Conservation (phyloP, 2,888 invertebrate genomes). For the Himalopsyche japonica region DNA sequence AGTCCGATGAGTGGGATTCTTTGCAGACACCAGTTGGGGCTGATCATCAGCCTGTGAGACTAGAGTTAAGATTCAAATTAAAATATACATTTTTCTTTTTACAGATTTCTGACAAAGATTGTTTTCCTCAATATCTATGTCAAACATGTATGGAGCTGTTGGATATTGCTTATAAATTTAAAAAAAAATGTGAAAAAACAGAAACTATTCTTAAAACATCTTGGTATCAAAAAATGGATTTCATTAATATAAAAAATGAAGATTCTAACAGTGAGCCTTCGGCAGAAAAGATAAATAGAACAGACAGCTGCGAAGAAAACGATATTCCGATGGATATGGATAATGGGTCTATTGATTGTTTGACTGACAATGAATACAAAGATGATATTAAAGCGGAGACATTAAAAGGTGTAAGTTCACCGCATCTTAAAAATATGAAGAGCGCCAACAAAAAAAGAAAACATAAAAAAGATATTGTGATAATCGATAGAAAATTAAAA, state of each 20-base stretch:
- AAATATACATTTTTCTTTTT: constrained; percentile 36
- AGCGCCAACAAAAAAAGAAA: constrained; percentile 8
- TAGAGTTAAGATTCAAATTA: too few relatives aligned
- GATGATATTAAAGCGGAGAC: not conserved
- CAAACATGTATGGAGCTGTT: constrained; percentile 51
- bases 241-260: constrained; percentile 17
- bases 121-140: constrained; percentile 53
- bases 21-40: too few relatives aligned
- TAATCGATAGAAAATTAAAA: constrained; percentile 43
- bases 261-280: not conserved
- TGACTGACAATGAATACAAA: constrained; percentile 13
- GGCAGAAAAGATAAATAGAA: not conserved
- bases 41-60: too few relatives aligned
- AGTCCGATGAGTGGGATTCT: too few relatives aligned
- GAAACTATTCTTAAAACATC: constrained; percentile 13
- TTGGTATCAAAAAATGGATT: constrained; percentile 7
- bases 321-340: not conserved
- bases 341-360: not conserved
- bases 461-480: constrained; percentile 46
- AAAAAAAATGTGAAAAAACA: constrained; percentile 51
- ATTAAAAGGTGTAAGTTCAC: not conserved
- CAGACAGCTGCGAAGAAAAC: not conserved
- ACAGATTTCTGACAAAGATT: constrained; percentile 53
- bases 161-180: constrained; percentile 55
- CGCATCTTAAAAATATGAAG: not conserved